Evolutionary conservation across 2,888 invertebrate species (phyloP), one percentile per base, ranked within the genome.

Genomic region (Mythimna lalbum): DNA sequence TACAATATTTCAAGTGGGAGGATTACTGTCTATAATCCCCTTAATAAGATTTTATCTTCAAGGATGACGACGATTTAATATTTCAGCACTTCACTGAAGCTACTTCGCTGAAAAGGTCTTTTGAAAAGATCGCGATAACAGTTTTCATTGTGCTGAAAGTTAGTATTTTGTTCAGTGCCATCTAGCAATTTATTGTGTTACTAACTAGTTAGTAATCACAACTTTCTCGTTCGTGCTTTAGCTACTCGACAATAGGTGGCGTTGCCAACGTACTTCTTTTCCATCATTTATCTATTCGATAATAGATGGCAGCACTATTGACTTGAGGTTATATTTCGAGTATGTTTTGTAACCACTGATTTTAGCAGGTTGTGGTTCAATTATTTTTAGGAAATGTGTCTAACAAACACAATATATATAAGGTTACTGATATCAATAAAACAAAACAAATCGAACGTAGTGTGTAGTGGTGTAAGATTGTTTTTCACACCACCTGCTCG

Each of bases 241-340:
- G 23, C 81, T 86, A 86, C 52, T 85, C 33, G n/a, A 31, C 62
- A 67, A 52, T 49, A 89, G 90, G 86, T 88, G 86, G 73, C 87
- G 67, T 31, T 76, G 36, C 0, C 19, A 23, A 10, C 1, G 4
- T 2, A n/a, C 5, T 27, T 4, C 6, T 47, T 0, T 23, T 1
- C 1, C 9, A 19, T 76, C 27, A 12, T 2, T 83, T 55, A 5
- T 69, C 66, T 43, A 66, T 66, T 69, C 39, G 33, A 9, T 21
- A 65, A 65, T 67, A 85, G 86, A 81, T 84, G 74, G 74, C 84
- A 79, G 65, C 63, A 75, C 68, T 1, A 27, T 21, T 49, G 0
- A 21, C 19, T 19, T 19, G 19, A 14, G 14, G 7, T 36, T 9
- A 14, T 43, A 43, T 17, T 1, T 36, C 10, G 12, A 36, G 12